Conservation (phyloP, 1,140 invertebrate species). For the Tetramorium parvispinum region DNA sequence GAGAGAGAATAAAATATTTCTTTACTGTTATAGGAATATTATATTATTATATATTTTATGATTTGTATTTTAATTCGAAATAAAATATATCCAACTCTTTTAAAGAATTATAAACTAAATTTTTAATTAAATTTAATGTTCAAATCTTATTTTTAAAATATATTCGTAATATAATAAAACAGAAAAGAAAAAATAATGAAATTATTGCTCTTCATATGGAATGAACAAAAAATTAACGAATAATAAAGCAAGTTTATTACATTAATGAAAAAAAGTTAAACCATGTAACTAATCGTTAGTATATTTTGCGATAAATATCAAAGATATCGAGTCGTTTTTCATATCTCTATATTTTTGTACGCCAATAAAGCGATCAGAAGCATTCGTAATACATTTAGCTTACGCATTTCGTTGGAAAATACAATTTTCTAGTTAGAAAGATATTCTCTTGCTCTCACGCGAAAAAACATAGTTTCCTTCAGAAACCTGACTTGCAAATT, state of each 20-base stretch:
- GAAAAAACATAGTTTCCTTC: constrained; percentile 35
- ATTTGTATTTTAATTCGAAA: not conserved
- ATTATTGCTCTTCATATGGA: not conserved
- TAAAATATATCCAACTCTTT: not conserved
- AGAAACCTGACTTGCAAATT: constrained; percentile 27
- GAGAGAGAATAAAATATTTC: not conserved
- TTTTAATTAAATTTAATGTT: not conserved
- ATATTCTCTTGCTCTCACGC: not conserved
- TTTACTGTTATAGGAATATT: no score
- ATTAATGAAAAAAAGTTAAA: not conserved
- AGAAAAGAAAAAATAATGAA: not conserved
- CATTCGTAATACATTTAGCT: constrained; percentile 17
- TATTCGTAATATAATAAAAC: not conserved
- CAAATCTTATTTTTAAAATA: not conserved
- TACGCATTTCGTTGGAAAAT: constrained; percentile 52
- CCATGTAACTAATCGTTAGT: not conserved
- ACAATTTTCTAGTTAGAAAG: not conserved
- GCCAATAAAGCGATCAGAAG: constrained; percentile 60
- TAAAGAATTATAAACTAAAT: not conserved
- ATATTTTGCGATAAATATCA: constrained; percentile 11
- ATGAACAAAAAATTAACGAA: not conserved
- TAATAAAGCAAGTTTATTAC: not conserved
- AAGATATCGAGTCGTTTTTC: not conserved
- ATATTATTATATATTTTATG: not conserved
- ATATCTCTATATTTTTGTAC: not conserved